phyloP scores from a whole-genome alignment of 2,113 vertebrate genomes.

The Lamprologus sp. region DNA sequence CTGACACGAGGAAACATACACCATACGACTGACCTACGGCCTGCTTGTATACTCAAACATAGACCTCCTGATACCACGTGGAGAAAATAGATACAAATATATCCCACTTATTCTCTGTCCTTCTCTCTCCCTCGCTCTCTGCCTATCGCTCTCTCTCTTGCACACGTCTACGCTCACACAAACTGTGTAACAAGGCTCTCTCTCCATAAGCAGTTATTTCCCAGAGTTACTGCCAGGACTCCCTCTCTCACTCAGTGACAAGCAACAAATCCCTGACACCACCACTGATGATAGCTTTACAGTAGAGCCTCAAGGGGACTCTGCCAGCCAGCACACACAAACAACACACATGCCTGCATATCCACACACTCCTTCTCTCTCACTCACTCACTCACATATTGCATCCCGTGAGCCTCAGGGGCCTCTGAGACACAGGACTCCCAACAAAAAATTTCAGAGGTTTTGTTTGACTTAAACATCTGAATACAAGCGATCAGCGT shows the following conservation, averaged over 20 bases:
- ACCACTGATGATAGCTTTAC: constrained; percentile 74
- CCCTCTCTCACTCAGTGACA: constrained; percentile 62
- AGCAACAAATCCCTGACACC: constrained; percentile 76
- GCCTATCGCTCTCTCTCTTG: neutral
- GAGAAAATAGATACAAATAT: constrained; percentile 49
- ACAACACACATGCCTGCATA: constrained; percentile 36
- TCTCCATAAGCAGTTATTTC: constrained; percentile 65
- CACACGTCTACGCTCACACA: constrained; percentile 39
- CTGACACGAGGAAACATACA: constrained; percentile 10
- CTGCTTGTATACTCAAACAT: neutral
- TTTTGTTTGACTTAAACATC: constrained; percentile 59
- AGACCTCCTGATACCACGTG: constrained; percentile 4
- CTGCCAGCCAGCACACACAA: constrained; percentile 62
- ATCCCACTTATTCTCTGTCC: constrained; percentile 16
- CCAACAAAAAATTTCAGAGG: constrained; percentile 35
- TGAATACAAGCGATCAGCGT: constrained; percentile 44
- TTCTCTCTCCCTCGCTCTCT: constrained; percentile 23
- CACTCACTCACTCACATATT: neutral
- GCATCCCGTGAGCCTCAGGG: constrained; percentile 21
- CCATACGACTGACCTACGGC: constrained; percentile 20
- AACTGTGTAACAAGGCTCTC: constrained; percentile 27
- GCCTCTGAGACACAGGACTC: constrained; percentile 46
- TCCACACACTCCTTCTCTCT: neutral
- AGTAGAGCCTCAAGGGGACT: constrained; percentile 66
- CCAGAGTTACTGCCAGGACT: constrained; percentile 61